Conservation (phyloP, 2,113 vertebrate species). For the Gambusia holbrooki region DNA sequence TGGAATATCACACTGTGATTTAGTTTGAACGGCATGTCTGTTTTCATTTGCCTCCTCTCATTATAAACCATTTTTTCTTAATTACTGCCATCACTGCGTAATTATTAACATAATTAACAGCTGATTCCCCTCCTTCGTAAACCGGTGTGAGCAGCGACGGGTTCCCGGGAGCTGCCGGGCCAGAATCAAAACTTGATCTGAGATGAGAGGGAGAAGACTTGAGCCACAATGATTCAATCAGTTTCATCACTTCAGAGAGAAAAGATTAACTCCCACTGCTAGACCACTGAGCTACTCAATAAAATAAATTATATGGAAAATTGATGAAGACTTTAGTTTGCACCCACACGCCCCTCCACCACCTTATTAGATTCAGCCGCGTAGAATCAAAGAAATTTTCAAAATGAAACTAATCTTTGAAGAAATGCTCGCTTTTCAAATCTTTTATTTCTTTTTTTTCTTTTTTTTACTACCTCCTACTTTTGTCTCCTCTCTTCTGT, state of each 20-base stretch:
- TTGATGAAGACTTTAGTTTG: constrained; percentile 72
- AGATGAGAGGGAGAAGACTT: constrained; percentile 48
- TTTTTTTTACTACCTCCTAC: constrained; percentile 15
- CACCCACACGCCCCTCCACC: constrained; percentile 33
- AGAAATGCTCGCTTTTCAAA: constrained; percentile 56
- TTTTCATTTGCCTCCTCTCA: constrained; percentile 42
- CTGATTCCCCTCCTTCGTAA: constrained; percentile 27
- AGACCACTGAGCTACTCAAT: constrained; percentile 73
- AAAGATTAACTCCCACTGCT: constrained; percentile 73
- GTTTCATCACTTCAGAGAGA: constrained; percentile 80
- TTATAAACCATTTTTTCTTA: constrained; percentile 59
- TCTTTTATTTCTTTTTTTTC: constrained; percentile 4
- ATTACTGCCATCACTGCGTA: constrained; percentile 45
- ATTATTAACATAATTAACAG: constrained; percentile 55
- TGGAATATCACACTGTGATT: constrained; percentile 57
- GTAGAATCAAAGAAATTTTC: constrained; percentile 69
- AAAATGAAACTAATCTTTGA: constrained; percentile 65
- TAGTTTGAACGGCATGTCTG: constrained; percentile 49
- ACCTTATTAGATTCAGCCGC: constrained; percentile 50
- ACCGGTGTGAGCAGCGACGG: constrained; percentile 13
- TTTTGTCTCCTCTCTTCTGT: constrained; percentile 33
- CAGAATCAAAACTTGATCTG: constrained; percentile 67
- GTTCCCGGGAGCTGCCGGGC: constrained; percentile 44
- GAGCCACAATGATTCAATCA: constrained; percentile 77
- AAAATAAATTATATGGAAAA: constrained; percentile 76